Percentiles rank a stretch among this genome's conserved stretches.
Evolutionary conservation across 1,140 invertebrate species (phyloP).

Genomic region (Scaptomyza pallida): DNA sequence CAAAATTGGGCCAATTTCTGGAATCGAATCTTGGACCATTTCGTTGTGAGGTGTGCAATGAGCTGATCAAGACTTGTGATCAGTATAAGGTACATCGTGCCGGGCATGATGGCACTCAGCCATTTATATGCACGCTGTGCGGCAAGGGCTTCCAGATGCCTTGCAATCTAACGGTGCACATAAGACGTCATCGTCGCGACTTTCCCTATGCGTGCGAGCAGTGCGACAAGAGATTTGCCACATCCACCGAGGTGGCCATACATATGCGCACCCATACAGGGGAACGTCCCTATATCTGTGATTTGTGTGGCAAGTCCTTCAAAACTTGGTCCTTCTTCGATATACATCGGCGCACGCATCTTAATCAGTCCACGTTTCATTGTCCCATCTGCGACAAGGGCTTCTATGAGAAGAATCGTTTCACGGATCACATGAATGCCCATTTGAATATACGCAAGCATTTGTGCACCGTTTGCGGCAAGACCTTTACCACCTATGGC

Average conservation of each 20-base stretch:
- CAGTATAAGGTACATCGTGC: slow-evolving; percentile 77
- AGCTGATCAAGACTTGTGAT: slow-evolving; percentile 75
- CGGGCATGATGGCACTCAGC: slow-evolving; percentile 68
- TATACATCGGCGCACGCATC: slow-evolving; percentile 73
- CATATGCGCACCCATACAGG: slow-evolving; percentile 69
- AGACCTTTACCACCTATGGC: slow-evolving; percentile 75
- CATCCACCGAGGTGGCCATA: slow-evolving; percentile 76
- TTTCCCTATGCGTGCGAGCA: slow-evolving; percentile 76
- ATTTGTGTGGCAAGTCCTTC: slow-evolving; percentile 75
- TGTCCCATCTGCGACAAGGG: slow-evolving; percentile 77
- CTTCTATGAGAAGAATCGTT: slow-evolving; percentile 79
- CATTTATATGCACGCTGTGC: slow-evolving; percentile 75
- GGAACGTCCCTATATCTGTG: slow-evolving; percentile 74
- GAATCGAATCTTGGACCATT: slow-evolving; percentile 72
- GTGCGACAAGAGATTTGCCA: slow-evolving; percentile 75
- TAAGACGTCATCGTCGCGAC: slow-evolving; percentile 65
- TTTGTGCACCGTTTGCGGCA: slow-evolving; percentile 75
- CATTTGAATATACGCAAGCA: slow-evolving; percentile 80
- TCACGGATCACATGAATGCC: slow-evolving; percentile 79
- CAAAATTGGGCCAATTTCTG: slow-evolving; percentile 67
- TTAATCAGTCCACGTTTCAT: slow-evolving; percentile 79
- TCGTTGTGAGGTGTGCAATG: slow-evolving; percentile 64
- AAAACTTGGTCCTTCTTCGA: slow-evolving; percentile 82
- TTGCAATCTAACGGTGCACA: slow-evolving; percentile 76
- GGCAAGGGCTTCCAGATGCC: slow-evolving; percentile 81